phyloP scores from a whole-genome alignment of 2,113 vertebrate species.

The rabbit (Oryctolagus cuniculus) region mOryCun1.1 NC_091432.1:39423501-39424000 shows the following conservation, averaged over 20 bases:
- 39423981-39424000: constrained; percentile 36
- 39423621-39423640: not conserved
- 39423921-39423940: constrained; percentile 56
- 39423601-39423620: not conserved
- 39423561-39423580: constrained; percentile 19
- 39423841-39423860: constrained; percentile 57
- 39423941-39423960: constrained; percentile 9
- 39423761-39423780: constrained; percentile 59
- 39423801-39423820: constrained; percentile 54
- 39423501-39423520: constrained; percentile 12
- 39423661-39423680: not conserved
- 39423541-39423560: not conserved
- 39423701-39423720: not conserved
- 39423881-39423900: constrained; percentile 1
- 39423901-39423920: constrained; percentile 5
- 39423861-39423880: constrained; percentile 50
- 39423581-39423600: not conserved
- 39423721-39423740: constrained; percentile 43
- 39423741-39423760: constrained; percentile 71
- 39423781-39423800: constrained; percentile 64
- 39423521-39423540: not conserved
- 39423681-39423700: not conserved
- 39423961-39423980: constrained; percentile 55
- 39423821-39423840: constrained; percentile 62
- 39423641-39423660: not conserved